Base-by-base conservation (phyloP, 2,113 vertebrate species). In the Cottus gobio region DNA sequence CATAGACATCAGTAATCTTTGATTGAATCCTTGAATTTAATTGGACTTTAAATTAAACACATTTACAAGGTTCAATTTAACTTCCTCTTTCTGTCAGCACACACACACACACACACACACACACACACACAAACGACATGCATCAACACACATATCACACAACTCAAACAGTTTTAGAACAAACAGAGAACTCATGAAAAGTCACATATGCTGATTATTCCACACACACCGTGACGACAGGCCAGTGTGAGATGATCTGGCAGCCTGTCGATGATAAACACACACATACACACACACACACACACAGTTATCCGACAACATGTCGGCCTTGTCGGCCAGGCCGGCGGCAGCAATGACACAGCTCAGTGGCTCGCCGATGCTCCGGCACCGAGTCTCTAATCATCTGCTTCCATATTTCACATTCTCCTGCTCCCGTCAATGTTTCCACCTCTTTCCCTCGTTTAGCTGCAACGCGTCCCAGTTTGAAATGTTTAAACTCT, bases 271-370 rank as follows among this genome's bases (percentile, higher is more conserved):
- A 20, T 36, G 30, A 22, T 13, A 15, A 4, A 31, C 54, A 12
- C 66, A 39, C 70, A 48, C 28, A 64, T 11, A 30, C 57, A 46
- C 16, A 18, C 30, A 57, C 46, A 62, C 16, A 39, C 73, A n/a
- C 56, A 9, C 42, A 10, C 10, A 24, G 20, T 77, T 71, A 61
- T 56, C 58, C 31, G 42, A 50, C 77, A 66, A 28, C 79, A 80
- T 57, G 73, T 65, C 75, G 65, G 76, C 57, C 57, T 73, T 79
- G 54, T 30, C 61, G 73, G 87, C 82, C 76, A 70, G 83, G 28
- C 61, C 52, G 11, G 67, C 66, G 36, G 54, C 30, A 36, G 71
- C 71, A 87, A 87, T 89, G 78, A 82, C 75, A 74, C 91, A 85
- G 82, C 73, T 88, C 82, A 82, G 74, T 46, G 60, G 36, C 79